Evolutionary conservation across 1,140 invertebrate species (phyloP).

Genomic region (Drosophila sechellia): DNA sequence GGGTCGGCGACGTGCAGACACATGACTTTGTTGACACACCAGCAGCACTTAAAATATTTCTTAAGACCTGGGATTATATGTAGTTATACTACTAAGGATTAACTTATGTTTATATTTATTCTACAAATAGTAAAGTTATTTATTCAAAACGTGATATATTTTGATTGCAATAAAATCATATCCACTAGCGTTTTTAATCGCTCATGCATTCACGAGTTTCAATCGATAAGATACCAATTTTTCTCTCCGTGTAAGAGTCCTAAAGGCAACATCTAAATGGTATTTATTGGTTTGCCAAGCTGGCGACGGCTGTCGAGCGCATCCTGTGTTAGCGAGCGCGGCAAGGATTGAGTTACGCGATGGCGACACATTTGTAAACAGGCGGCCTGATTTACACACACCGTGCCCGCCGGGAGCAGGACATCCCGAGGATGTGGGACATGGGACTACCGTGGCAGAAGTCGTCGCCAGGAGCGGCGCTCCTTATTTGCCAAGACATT

Average conservation of each 20-base stretch:
- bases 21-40: constrained; percentile 79
- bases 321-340: constrained; percentile 59
- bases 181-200: too few species aligned
- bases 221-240: not conserved
- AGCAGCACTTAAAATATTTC: constrained; percentile 20
- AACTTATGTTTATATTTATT: not conserved
- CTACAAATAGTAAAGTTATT: not conserved
- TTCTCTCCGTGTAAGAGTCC: constrained; percentile 32
- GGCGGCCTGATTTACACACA: constrained; percentile 63
- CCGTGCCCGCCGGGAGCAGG: constrained; percentile 2
- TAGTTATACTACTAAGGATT: not conserved
- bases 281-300: constrained; percentile 81
- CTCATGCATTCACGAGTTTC: too few species aligned
- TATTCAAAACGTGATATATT: too few species aligned
- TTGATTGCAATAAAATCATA: too few species aligned
- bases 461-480: constrained; percentile 53
- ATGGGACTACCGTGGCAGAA: constrained; percentile 62
- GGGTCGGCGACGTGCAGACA: constrained; percentile 70
- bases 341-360: constrained; percentile 77
- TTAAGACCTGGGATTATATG: not conserved
- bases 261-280: constrained; percentile 64
- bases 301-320: constrained; percentile 77
- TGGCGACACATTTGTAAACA: constrained; percentile 83
- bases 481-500: constrained; percentile 76
- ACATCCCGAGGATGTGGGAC: constrained; percentile 9